Evolutionary conservation across 2,113 vertebrate genomes (phyloP).

Genomic region (Gobio gobio): DNA sequence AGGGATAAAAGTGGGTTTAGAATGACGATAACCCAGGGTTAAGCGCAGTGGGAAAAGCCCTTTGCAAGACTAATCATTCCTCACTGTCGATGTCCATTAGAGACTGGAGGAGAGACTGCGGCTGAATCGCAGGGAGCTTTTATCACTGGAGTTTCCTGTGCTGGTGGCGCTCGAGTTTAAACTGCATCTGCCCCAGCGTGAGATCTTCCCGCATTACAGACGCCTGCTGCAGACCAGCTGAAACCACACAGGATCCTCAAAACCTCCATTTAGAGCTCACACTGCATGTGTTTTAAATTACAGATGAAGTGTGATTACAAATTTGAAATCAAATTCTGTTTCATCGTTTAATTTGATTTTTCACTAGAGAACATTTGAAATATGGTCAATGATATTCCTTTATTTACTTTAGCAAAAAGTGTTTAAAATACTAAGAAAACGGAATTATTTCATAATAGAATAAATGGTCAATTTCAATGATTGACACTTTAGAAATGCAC

Average conservation of each 20-base stretch:
- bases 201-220: conserved; percentile 97
- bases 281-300: neutral
- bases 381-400: neutral
- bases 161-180: conserved; percentile 97
- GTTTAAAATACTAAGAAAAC: neutral
- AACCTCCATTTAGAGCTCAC: neutral
- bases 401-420: neutral
- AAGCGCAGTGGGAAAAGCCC: no score
- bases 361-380: neutral
- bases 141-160: conserved; percentile 95
- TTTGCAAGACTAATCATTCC: neutral
- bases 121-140: conserved; percentile 92
- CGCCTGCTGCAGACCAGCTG: conserved; percentile 75
- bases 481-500: neutral
- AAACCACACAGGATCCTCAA: neutral
- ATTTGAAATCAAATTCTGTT: no score
- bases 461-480: neutral
- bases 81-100: conserved; percentile 64
- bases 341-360: neutral
- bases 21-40: no score
- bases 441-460: neutral
- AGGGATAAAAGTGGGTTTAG: no score
- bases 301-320: neutral
- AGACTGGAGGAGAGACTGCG: conserved; percentile 98
- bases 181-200: conserved; percentile 91